A percentile compares a stretch with the other conserved stretches of the same genome.
Evolutionary conservation across 2,888 invertebrate genomes (phyloP).

Genomic region (Meiosimyza platycephala): DNA sequence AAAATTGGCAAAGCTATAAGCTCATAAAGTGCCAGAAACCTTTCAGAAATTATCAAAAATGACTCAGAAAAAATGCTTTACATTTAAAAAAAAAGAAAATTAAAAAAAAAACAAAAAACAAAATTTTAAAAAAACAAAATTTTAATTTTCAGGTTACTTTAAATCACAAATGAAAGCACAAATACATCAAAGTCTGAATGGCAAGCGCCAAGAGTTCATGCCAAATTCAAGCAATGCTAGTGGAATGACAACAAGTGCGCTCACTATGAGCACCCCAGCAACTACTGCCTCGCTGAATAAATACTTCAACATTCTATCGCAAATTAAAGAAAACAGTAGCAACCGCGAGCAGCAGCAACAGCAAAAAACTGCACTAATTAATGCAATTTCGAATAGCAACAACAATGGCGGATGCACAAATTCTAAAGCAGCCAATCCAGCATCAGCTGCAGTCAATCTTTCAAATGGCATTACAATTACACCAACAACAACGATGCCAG

Average conservation of each 20-base stretch:
- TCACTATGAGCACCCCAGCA: constrained; percentile 59
- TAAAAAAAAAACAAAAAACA: too few species aligned
- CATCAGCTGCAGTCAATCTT: constrained; percentile 33
- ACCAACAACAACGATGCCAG: constrained; percentile 48
- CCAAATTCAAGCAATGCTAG: constrained; percentile 29
- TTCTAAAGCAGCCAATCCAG: constrained; percentile 31
- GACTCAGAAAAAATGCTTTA: too few species aligned
- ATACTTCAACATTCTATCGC: constrained; percentile 64
- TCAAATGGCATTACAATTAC: constrained; percentile 23
- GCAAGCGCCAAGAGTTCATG: constrained; percentile 35
- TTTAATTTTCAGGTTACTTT: constrained; percentile 73
- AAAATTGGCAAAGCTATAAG: too few species aligned
- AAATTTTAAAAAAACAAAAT: constrained; percentile 62
- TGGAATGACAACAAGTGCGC: constrained; percentile 49
- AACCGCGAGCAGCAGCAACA: constrained; percentile 32
- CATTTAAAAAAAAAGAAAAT: too few species aligned
- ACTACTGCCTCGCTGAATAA: constrained; percentile 63
- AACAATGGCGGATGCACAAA: constrained; percentile 17
- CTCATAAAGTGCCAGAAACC: too few species aligned
- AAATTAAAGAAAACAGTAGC: constrained; percentile 56
- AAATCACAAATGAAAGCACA: constrained; percentile 83
- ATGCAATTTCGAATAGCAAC: constrained; percentile 31
- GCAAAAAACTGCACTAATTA: constrained; percentile 30
- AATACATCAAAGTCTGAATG: constrained; percentile 68
- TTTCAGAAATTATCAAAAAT: too few species aligned